Percentiles rank a stretch among this genome's conserved stretches.
Conservation (phyloP, 2,113 vertebrate species). For the Carettochelys insculpta region DNA sequence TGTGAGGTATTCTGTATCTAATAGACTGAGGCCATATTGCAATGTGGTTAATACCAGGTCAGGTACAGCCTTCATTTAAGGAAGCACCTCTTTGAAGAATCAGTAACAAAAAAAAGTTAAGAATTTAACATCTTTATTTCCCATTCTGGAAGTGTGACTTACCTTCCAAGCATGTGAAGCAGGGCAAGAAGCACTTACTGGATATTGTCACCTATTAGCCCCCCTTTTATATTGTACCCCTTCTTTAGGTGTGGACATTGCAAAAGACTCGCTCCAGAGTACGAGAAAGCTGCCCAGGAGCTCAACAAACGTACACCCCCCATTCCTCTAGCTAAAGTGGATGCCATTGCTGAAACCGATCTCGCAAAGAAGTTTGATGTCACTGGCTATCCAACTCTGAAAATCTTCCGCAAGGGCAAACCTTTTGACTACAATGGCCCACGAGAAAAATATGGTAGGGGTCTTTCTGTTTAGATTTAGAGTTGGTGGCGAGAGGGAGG, state of each 20-base stretch:
- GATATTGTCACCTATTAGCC: not conserved
- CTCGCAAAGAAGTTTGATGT: constrained; percentile 88
- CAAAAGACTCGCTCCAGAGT: constrained; percentile 94
- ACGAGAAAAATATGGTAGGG: constrained; percentile 88
- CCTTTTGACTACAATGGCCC: constrained; percentile 93
- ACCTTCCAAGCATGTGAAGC: too few species aligned
- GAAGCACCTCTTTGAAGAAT: not conserved
- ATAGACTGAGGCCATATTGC: rapidly evolving
- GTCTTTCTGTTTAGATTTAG: rapidly evolving
- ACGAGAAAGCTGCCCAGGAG: constrained; percentile 93
- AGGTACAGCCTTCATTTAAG: not conserved
- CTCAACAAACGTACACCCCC: constrained; percentile 84
- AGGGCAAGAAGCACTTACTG: not conserved
- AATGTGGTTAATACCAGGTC: not conserved
- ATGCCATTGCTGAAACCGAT: constrained; percentile 85
- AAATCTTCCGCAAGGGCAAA: constrained; percentile 96
- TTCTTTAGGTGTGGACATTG: constrained; percentile 93
- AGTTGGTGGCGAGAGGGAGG: rapidly evolving
- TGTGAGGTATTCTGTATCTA: not conserved
- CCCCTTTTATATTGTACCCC: too few species aligned
- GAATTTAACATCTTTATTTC: not conserved
- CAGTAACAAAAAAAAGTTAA: too few species aligned
- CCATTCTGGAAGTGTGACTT: not conserved
- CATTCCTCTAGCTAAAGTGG: constrained; percentile 92
- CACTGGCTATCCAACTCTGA: constrained; percentile 91